A percentile compares a stretch with the other conserved stretches of the same genome.
phyloP scores from a whole-genome alignment of 2,888 invertebrate genomes.

The Griposia aprilina region DNA sequence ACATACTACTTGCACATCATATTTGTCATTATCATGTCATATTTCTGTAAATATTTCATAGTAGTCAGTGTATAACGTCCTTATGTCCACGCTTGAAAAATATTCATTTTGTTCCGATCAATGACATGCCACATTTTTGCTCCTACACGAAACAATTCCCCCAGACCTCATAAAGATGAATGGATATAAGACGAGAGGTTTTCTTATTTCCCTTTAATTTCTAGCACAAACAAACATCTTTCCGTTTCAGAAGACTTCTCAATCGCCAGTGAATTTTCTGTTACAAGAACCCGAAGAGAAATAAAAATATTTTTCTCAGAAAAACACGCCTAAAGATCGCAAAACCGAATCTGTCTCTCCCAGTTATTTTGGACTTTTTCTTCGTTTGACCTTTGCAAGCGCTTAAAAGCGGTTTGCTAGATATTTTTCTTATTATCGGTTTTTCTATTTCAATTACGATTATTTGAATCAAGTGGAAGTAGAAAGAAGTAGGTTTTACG shows the following conservation, averaged over 20 bases:
- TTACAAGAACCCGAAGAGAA: conserved; percentile 21
- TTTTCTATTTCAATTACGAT: conserved; percentile 34
- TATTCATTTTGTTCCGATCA: conserved; percentile 17
- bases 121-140: conserved; percentile 10
- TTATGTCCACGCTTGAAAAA: conserved; percentile 12
- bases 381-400: conserved; percentile 46
- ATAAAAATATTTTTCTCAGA: conserved; percentile 47
- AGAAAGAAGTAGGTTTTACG: not conserved
- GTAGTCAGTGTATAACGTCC: conserved; percentile 1
- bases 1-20: not conserved
- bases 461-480: not conserved
- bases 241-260: conserved; percentile 34
- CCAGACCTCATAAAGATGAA: conserved; percentile 36
- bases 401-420: conserved; percentile 21
- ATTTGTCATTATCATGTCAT: not conserved
- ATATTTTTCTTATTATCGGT: conserved; percentile 46
- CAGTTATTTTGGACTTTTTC: conserved; percentile 37
- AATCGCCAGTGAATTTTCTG: conserved; percentile 39
- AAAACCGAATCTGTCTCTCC: conserved; percentile 18
- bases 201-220: conserved; percentile 41
- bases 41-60: not conserved
- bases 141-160: not conserved
- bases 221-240: conserved; percentile 48
- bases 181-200: conserved; percentile 7
- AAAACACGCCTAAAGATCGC: conserved; percentile 37